These are phyloP conservation scores for Melipona bicolor DNA, from an alignment of 2,888 invertebrate species.

Conservation along the genomic window DNA sequence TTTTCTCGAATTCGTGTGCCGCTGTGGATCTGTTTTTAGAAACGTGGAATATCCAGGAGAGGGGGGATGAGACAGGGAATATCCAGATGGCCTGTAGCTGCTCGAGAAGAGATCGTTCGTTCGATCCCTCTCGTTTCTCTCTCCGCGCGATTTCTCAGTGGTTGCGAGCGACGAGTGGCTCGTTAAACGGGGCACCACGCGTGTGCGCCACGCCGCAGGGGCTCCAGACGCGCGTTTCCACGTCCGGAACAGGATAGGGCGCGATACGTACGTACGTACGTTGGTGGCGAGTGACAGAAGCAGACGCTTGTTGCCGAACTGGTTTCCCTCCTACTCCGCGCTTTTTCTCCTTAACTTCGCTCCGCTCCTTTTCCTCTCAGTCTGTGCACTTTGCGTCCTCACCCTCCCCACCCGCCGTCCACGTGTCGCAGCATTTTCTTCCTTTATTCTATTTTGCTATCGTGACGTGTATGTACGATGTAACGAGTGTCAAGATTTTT, in stretches of 20 bases:
- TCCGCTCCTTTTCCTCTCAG: background rate
- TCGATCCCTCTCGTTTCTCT: slow-evolving; percentile 1
- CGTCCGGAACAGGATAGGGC: slow-evolving; percentile 56
- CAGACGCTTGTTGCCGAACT: slow-evolving; percentile 41
- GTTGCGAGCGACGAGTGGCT: slow-evolving; percentile 19
- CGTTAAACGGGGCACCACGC: slow-evolving; percentile 42
- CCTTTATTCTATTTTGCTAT: background rate
- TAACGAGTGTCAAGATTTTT: background rate
- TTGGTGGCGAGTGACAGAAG: slow-evolving; percentile 62
- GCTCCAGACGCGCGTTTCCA: slow-evolving; percentile 31
- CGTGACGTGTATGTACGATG: background rate
- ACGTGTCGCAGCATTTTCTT: too few species aligned
- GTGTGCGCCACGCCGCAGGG: slow-evolving; percentile 16
- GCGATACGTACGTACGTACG: slow-evolving; percentile 48
- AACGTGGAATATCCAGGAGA: slow-evolving; percentile 18
- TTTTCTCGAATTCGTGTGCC: slow-evolving; percentile 15
- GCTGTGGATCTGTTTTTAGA: slow-evolving; percentile 2
- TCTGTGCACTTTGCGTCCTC: too few species aligned
- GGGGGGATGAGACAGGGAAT: background rate
- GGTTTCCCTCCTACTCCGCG: slow-evolving; percentile 16
- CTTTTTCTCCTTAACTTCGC: slow-evolving; percentile 27
- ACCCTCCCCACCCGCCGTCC: too few species aligned
- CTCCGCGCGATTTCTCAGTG: slow-evolving; percentile 19
- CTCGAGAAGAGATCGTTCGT: slow-evolving; percentile 11
- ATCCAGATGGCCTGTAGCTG: slow-evolving; percentile 29